Percentiles rank a stretch among this genome's conserved stretches.
phyloP scores from a whole-genome alignment of 2,113 vertebrate species.

The Alouatta palliata region DNA sequence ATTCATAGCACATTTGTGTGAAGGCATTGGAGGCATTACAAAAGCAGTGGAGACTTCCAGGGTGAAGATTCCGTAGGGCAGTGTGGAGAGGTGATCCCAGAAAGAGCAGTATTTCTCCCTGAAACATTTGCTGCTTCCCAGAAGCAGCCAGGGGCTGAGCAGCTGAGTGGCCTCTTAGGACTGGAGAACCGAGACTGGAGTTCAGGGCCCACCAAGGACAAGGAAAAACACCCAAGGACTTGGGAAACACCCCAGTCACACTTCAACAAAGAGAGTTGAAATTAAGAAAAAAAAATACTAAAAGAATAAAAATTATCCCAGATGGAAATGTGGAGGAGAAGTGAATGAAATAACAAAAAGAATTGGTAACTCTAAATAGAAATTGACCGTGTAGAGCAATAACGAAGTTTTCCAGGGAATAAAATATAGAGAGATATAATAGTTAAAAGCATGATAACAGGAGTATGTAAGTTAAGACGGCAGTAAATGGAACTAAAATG shows the following conservation, averaged over 20 bases:
- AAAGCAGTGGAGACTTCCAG: not conserved
- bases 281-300: not conserved
- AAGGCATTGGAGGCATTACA: not conserved
- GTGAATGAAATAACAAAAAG: not conserved
- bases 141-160: not conserved
- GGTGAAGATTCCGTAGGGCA: not conserved
- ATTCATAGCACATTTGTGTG: not conserved
- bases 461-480: not conserved
- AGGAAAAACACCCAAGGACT: not conserved
- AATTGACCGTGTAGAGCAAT: not conserved
- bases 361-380: not conserved
- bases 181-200: not conserved
- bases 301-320: not conserved
- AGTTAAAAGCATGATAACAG: not conserved
- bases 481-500: not conserved
- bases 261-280: not conserved
- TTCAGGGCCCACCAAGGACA: not conserved
- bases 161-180: not conserved
- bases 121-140: not conserved
- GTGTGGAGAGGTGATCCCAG: not conserved
- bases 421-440: not conserved
- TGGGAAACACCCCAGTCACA: not conserved
- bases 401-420: not conserved
- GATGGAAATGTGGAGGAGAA: not conserved
- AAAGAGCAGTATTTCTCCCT: not conserved